phyloP scores from a whole-genome alignment of 2,888 invertebrate species.

The Clanis bilineata region DNA sequence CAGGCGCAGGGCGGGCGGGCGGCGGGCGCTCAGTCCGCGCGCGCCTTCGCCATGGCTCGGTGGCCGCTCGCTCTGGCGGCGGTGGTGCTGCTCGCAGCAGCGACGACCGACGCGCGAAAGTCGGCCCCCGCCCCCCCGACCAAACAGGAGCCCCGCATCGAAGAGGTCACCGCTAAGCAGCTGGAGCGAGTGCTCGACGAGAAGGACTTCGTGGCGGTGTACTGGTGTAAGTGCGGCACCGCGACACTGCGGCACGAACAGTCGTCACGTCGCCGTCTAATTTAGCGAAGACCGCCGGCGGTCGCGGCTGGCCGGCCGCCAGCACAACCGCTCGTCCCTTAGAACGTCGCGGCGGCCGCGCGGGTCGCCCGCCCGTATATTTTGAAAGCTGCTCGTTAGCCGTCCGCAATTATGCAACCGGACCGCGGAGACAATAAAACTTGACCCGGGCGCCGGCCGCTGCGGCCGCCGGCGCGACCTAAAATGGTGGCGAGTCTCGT shows the following conservation, averaged over 20 bases:
- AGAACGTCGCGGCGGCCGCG: constrained; percentile 36
- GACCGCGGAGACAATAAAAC: constrained; percentile 76
- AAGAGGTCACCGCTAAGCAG: constrained; percentile 96
- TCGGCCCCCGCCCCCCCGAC: constrained; percentile 55
- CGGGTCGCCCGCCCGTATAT: constrained; percentile 53
- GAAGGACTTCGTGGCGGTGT: constrained; percentile 97
- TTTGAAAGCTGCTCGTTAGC: constrained; percentile 59
- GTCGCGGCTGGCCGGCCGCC: constrained; percentile 45
- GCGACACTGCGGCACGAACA: too few species aligned
- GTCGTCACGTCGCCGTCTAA: constrained; percentile 48
- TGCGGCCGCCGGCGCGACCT: constrained; percentile 68
- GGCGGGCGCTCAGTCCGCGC: constrained; percentile 71
- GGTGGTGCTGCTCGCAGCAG: constrained; percentile 79
- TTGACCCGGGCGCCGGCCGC: constrained; percentile 71
- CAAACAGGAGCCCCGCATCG: constrained; percentile 89
- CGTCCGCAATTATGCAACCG: constrained; percentile 69
- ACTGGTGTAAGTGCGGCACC: constrained; percentile 97
- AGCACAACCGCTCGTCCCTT: constrained; percentile 50
- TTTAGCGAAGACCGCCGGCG: constrained; percentile 36
- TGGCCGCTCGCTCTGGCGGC: constrained; percentile 76
- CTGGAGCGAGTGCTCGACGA: constrained; percentile 94
- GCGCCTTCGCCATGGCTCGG: constrained; percentile 79
- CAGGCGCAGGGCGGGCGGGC: constrained; percentile 53
- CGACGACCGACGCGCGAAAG: constrained; percentile 76
- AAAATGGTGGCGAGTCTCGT: constrained; percentile 78